phyloP scores from a whole-genome alignment of 2,113 vertebrate genomes.

The Ibidorhyncha struthersii region DNA sequence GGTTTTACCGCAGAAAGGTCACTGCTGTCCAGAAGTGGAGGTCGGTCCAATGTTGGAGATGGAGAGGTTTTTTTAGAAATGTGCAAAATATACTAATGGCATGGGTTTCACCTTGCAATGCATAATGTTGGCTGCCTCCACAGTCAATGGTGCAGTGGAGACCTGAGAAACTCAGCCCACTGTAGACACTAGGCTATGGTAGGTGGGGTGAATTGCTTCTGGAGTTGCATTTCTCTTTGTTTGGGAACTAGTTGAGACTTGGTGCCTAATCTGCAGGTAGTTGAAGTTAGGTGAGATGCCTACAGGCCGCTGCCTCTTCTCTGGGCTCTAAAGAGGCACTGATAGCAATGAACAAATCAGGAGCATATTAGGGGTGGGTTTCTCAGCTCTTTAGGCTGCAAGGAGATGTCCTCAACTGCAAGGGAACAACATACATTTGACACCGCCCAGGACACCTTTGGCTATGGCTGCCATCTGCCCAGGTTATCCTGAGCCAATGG shows the following conservation, averaged over 20 bases:
- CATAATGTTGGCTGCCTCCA: rapidly evolving
- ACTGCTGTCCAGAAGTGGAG: not conserved
- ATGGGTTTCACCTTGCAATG: not conserved
- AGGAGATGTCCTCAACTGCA: not conserved
- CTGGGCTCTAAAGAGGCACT: not conserved
- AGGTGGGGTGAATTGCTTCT: not conserved
- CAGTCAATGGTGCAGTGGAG: not conserved
- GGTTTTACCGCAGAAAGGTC: not conserved
- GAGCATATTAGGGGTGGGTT: not conserved
- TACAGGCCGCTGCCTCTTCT: not conserved
- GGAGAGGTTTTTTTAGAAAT: not conserved
- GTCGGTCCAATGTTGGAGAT: not conserved
- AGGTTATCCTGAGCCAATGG: not conserved
- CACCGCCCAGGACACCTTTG: not conserved
- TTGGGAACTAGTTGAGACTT: not conserved
- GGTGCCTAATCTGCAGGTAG: not conserved
- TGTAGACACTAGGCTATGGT: not conserved
- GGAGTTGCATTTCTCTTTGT: not conserved
- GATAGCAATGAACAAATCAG: not conserved
- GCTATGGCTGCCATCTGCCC: not conserved
- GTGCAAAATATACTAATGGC: rapidly evolving
- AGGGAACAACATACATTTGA: not conserved
- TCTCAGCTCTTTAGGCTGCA: slow-evolving; percentile 1
- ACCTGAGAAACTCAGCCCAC: not conserved
- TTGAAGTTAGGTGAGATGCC: not conserved